A percentile compares a stretch with the other conserved stretches of the same genome.
Evolutionary conservation across 2,888 invertebrate genomes (phyloP).

Genomic region (Selenia dentaria): DNA sequence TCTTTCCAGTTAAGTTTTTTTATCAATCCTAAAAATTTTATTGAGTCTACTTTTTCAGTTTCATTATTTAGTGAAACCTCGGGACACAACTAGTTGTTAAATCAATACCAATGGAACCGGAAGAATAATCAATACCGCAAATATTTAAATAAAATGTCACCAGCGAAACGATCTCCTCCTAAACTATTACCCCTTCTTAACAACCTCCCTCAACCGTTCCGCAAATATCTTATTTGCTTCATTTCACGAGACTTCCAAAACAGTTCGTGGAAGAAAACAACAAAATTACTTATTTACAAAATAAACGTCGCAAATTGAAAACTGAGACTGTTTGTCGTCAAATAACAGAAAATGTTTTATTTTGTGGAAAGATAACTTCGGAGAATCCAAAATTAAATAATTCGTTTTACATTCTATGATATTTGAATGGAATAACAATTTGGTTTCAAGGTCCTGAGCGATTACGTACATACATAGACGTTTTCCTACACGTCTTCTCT

Average conservation of each 20-base stretch:
- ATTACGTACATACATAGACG: no score
- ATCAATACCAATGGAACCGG: no score
- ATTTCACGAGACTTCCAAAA: slow-evolving; percentile 6
- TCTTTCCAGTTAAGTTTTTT: no score
- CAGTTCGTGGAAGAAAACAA: slow-evolving; percentile 12
- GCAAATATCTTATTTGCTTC: not conserved
- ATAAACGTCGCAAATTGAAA: slow-evolving; percentile 20
- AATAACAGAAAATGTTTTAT: slow-evolving; percentile 3
- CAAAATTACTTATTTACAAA: slow-evolving; percentile 21
- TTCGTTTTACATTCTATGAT: not conserved
- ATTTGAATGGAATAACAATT: slow-evolving; percentile 18
- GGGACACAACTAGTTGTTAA: no score
- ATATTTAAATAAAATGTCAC: no score
- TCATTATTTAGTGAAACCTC: no score
- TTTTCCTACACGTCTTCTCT: no score
- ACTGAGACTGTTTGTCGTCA: slow-evolving; percentile 20
- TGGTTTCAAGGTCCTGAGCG: slow-evolving; percentile 18
- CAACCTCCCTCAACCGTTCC: not conserved
- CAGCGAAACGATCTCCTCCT: no score
- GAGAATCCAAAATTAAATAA: not conserved
- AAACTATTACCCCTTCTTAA: no score
- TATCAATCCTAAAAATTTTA: no score
- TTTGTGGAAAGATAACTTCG: not conserved
- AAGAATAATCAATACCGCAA: no score
- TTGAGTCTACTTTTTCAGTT: no score